A percentile compares a stretch with the other conserved stretches of the same genome.
These are phyloP conservation scores for Microplitis deprimator DNA, from an alignment of 2,888 invertebrate species.

Conservation along the genomic window DNA sequence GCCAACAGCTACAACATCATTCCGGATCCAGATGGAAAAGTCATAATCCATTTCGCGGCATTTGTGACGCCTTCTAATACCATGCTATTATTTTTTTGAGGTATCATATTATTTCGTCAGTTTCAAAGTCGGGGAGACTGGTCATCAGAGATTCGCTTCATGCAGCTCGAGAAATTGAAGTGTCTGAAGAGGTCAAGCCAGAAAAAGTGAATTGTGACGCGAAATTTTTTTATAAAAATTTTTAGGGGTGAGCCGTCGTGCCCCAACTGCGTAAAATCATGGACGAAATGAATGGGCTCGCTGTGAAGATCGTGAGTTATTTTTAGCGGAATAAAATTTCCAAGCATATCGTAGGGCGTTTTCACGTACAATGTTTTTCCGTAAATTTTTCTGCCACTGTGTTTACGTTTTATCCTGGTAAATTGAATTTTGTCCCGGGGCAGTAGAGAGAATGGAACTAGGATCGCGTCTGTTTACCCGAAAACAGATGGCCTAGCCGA, in stretches of 20 bases:
- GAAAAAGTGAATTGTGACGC: no score
- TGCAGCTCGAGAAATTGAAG: no score
- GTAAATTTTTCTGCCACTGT: constrained; percentile 54
- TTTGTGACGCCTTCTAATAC: background rate
- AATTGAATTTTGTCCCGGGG: constrained; percentile 66
- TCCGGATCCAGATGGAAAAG: background rate
- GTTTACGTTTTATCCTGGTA: constrained; percentile 67
- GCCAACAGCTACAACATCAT: background rate
- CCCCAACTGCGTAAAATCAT: no score
- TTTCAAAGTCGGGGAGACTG: background rate
- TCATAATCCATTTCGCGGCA: background rate
- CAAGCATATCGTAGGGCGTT: constrained; percentile 21
- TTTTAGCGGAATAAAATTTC: no score
- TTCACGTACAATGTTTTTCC: constrained; percentile 53
- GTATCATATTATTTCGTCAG: background rate
- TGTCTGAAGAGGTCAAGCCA: no score
- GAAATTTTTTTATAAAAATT: no score
- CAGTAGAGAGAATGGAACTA: constrained; percentile 62
- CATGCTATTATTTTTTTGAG: background rate
- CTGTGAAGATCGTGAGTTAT: no score
- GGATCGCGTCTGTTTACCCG: constrained; percentile 64
- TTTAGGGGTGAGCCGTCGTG: no score
- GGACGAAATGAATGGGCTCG: no score
- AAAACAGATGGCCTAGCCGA: constrained; percentile 67
- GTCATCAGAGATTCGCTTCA: no score